Conservation (phyloP, 2,113 vertebrate species). For the Cryptoleucopteryx plumbea region DNA sequence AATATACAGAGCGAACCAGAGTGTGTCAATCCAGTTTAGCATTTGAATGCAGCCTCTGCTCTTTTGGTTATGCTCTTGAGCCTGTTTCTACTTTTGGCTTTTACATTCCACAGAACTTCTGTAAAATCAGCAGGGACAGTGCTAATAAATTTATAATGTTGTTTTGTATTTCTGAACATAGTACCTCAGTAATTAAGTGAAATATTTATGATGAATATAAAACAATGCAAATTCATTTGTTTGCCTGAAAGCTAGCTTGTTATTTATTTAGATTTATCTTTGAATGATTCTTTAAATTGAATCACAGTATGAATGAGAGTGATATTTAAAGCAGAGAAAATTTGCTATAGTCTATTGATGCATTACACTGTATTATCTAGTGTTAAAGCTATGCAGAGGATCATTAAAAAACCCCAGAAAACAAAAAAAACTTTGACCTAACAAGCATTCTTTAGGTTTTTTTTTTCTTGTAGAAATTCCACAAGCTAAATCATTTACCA, state of each 20-base stretch:
- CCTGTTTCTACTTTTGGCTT: slow-evolving; percentile 70
- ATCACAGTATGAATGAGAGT: slow-evolving; percentile 51
- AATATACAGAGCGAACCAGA: not conserved
- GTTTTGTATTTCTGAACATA: slow-evolving; percentile 81
- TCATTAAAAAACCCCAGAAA: not conserved
- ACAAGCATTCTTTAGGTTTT: not conserved
- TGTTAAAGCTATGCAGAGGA: not conserved
- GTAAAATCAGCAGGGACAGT: slow-evolving; percentile 74
- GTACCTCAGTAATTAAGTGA: slow-evolving; percentile 82
- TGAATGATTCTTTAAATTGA: slow-evolving; percentile 71
- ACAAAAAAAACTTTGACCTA: not conserved
- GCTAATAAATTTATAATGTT: slow-evolving; percentile 84
- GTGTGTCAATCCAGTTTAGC: slow-evolving; percentile 33
- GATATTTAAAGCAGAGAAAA: slow-evolving; percentile 62
- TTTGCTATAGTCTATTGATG: not conserved
- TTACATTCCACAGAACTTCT: slow-evolving; percentile 70
- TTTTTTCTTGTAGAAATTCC: not conserved
- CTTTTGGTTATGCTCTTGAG: slow-evolving; percentile 52
- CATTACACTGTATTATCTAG: not conserved
- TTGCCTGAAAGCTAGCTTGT: slow-evolving; percentile 80
- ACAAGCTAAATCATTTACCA: not conserved
- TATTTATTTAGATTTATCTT: slow-evolving; percentile 82
- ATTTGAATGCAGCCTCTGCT: slow-evolving; percentile 47
- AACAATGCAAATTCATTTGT: slow-evolving; percentile 84
- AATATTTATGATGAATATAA: slow-evolving; percentile 86